These are phyloP conservation scores for Colletes latitarsis DNA, from an alignment of 1,140 invertebrate species.

Conservation along the genomic window DNA sequence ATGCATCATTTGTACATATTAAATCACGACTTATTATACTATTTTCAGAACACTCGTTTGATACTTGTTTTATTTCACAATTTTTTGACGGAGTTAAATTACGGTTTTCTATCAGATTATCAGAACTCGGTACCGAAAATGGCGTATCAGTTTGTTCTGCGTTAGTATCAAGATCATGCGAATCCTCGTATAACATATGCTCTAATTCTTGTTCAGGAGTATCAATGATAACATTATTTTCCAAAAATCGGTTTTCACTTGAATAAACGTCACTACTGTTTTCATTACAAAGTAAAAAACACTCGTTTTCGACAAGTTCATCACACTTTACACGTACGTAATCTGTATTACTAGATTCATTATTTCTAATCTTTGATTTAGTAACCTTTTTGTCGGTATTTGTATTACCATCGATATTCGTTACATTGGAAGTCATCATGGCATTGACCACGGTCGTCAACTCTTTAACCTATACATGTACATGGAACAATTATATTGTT, in stretches of 20 bases:
- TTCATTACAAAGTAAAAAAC: constrained; percentile 19
- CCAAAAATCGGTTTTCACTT: constrained; percentile 38
- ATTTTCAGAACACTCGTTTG: constrained; percentile 23
- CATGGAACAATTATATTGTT: constrained; percentile 15
- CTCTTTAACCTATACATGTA: constrained; percentile 78
- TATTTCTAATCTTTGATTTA: constrained; percentile 19
- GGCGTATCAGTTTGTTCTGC: constrained; percentile 3
- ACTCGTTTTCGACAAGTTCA: constrained; percentile 38
- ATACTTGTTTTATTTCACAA: constrained; percentile 37
- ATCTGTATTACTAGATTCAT: constrained; percentile 31
- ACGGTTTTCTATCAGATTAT: constrained; percentile 7
- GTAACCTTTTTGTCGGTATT: constrained; percentile 18
- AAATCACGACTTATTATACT: constrained; percentile 27
- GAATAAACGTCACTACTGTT: constrained; percentile 39
- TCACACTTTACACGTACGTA: constrained; percentile 34
- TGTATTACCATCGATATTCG: constrained; percentile 24
- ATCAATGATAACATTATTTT: constrained; percentile 33
- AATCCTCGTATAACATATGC: constrained; percentile 62
- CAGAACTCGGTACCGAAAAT: constrained; percentile 22
- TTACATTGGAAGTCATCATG: constrained; percentile 65
- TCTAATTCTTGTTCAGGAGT: constrained; percentile 59
- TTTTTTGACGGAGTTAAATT: background rate
- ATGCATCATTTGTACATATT: constrained; percentile 34
- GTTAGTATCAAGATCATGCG: constrained; percentile 18
- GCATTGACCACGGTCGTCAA: constrained; percentile 74